Base-by-base conservation (phyloP, 2,888 invertebrate species). In the Taenaris catops region DNA sequence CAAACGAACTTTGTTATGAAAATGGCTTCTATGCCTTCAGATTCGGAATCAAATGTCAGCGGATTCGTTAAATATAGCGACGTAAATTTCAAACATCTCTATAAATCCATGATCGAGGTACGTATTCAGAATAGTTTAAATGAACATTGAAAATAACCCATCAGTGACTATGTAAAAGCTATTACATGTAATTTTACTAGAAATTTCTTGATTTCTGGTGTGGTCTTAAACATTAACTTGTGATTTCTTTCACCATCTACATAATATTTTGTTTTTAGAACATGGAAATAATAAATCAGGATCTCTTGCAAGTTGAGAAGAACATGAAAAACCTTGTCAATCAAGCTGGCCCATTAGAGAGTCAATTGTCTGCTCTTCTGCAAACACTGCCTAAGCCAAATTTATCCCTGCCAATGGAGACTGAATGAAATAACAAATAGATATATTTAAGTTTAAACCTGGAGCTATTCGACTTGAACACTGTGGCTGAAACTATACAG, bases 41-140 rank as follows among this genome's bases (percentile, higher is more conserved):
- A 84, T 52, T 57, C 73, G 3, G 86, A 84, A 56, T 84, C 84
- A 2, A 83, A 83, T 50, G 72, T 76, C n/a, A 84, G 83, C 47
- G 76, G 80, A 21, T 84, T 84, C 38, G 64, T 83, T 27, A 61
- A 68, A n/a, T 80, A 79, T 31, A 76, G 59, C 44, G 68, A 80
- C 20, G 71, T 73, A 51, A 63, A 69, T 43, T 63, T 75, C 17
- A 78, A 74, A 44, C 49, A 69, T 44, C 53, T 81, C 26, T 86
- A 83, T 41, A 54, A 50, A 38, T 81, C 83, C 5, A 60, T 79
- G 51, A 59, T 76, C 43, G 53, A 72, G 70, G 84, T 81, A 63
- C 41, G 34, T 33, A 16, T 25, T 23, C 5, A 7, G 8, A 23
- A n/a, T n/a, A n/a, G n/a, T n/a, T n/a, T n/a, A n/a, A n/a, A n/a